Conservation (phyloP, 2,888 invertebrate species). For the Drosophila hawaiiensis region DNA sequence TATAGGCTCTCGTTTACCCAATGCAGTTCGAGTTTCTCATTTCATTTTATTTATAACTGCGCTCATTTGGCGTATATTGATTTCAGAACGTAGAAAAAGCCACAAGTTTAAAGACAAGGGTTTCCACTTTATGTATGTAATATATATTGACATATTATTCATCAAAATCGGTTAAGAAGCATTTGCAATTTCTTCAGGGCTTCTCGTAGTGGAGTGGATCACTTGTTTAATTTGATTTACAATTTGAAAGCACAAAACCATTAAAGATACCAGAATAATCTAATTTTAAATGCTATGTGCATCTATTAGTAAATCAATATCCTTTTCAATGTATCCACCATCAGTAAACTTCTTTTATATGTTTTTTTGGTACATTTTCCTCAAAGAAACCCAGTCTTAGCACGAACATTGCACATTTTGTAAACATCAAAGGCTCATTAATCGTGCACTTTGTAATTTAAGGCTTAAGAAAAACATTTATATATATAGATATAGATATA, state of each 20-base stretch:
- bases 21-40: background rate
- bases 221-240: background rate
- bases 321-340: background rate
- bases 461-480: background rate
- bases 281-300: background rate
- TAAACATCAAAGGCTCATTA: background rate
- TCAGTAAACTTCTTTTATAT: background rate
- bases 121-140: background rate
- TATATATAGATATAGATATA: background rate
- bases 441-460: conserved; percentile 5
- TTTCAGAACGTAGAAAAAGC: too few species aligned
- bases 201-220: background rate
- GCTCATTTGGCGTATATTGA: too few species aligned
- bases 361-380: background rate
- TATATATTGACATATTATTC: background rate
- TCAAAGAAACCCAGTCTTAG: background rate
- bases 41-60: background rate
- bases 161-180: background rate
- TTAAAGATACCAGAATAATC: background rate
- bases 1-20: too few species aligned
- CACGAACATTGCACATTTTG: background rate
- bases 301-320: background rate
- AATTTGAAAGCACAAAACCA: background rate
- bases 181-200: too few species aligned
- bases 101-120: too few species aligned